phyloP scores from a whole-genome alignment of 2,797 vertebrate genomes.

The Epinephelus malabaricus region DNA sequence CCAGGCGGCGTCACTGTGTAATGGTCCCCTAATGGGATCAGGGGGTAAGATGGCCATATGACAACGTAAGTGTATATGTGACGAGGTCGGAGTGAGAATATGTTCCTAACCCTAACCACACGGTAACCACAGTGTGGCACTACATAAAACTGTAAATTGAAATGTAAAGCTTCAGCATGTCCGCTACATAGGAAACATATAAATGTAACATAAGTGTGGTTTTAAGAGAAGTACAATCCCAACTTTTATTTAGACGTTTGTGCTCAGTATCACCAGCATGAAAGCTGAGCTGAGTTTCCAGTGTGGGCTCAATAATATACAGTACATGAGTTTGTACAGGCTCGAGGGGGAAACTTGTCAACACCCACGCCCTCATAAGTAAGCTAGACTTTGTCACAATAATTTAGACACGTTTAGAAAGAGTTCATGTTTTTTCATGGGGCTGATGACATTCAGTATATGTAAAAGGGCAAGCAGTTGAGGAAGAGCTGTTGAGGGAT shows the following conservation, averaged over 20 bases:
- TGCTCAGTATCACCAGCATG: not conserved
- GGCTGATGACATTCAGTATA: not conserved
- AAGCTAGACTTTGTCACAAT: not conserved
- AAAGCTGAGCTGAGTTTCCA: not conserved
- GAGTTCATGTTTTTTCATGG: not conserved
- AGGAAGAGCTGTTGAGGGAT: not conserved
- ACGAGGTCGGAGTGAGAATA: too few relatives aligned
- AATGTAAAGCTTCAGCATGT: too few relatives aligned
- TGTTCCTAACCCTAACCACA: too few relatives aligned
- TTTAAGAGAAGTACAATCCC: too few relatives aligned
- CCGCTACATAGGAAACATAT: too few relatives aligned
- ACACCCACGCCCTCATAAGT: constrained; percentile 4
- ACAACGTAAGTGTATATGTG: too few relatives aligned
- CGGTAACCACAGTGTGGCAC: too few relatives aligned
- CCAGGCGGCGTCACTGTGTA: too few relatives aligned
- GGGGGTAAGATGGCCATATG: too few relatives aligned
- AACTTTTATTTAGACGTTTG: not conserved
- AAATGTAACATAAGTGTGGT: too few relatives aligned
- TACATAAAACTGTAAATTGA: too few relatives aligned
- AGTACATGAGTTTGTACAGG: not conserved
- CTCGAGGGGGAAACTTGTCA: not conserved
- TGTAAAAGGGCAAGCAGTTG: not conserved
- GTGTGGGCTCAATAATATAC: not conserved
- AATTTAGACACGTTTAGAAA: not conserved
- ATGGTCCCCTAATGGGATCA: too few relatives aligned